Evolutionary conservation across 2,797 vertebrate species (phyloP).

Genomic region (Gambelia wislizenii): DNA sequence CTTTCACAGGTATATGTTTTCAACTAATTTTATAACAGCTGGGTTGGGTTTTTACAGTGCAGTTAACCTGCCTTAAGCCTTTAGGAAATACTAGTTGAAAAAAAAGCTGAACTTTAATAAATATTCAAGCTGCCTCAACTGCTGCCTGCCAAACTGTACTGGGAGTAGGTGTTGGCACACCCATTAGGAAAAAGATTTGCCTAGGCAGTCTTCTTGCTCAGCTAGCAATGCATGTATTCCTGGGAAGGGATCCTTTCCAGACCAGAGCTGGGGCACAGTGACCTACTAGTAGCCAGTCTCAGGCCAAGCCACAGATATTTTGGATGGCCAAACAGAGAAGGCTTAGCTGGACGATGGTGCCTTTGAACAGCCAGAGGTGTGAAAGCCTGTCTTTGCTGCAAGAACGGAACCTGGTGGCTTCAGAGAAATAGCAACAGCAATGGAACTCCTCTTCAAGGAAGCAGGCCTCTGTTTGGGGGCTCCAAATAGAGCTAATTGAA

Average conservation of each 20-base stretch:
- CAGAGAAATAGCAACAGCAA: background rate
- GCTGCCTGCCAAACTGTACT: constrained; percentile 1
- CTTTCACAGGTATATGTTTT: background rate
- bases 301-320: constrained; percentile 3
- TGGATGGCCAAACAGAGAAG: background rate
- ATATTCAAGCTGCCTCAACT: background rate
- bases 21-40: background rate
- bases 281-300: background rate
- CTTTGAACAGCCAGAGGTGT: background rate
- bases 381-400: background rate
- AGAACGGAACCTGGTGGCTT: background rate
- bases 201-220: background rate
- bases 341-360: background rate
- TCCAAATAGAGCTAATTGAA: background rate
- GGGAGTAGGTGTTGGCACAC: background rate
- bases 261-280: background rate
- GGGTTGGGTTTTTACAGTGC: background rate
- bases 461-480: background rate
- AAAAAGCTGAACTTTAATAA: background rate
- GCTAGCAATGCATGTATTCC: background rate
- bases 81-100: background rate
- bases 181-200: background rate
- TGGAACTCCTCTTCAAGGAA: background rate
- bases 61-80: background rate
- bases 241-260: background rate